Conservation (phyloP, 1,140 invertebrate genomes). For the Chrysomallon squamiferum region DNA sequence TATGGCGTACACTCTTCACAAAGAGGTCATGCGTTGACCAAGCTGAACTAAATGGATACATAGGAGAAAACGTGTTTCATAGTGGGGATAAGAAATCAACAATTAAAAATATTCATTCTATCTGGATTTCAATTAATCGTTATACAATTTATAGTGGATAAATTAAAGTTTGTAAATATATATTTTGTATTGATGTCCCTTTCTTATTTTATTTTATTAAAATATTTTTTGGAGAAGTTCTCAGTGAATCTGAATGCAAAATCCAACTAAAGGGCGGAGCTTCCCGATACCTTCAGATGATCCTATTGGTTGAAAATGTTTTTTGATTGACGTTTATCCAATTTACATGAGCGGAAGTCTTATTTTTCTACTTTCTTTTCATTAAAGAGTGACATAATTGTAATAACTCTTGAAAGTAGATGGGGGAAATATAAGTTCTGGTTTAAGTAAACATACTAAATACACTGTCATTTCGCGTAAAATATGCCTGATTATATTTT, state of each 20-base stretch:
- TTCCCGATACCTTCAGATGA: neutral
- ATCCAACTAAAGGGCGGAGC: slow-evolving; percentile 10
- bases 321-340: slow-evolving; percentile 27
- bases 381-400: slow-evolving; percentile 15
- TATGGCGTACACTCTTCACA: slow-evolving; percentile 21
- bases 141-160: neutral
- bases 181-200: neutral
- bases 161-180: slow-evolving; percentile 6
- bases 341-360: slow-evolving; percentile 15
- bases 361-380: slow-evolving; percentile 7
- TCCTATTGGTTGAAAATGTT: slow-evolving; percentile 21
- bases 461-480: too few relatives aligned
- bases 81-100: slow-evolving; percentile 28
- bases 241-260: slow-evolving; percentile 17
- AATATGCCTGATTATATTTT: too few relatives aligned
- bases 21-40: slow-evolving; percentile 36
- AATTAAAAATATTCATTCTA: neutral
- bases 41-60: slow-evolving; percentile 19
- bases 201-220: neutral
- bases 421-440: neutral
- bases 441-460: neutral
- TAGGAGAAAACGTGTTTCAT: slow-evolving; percentile 11
- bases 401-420: neutral
- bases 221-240: neutral
- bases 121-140: neutral